phyloP scores from a whole-genome alignment of 2,113 vertebrate genomes.

The Elachura formosa region DNA sequence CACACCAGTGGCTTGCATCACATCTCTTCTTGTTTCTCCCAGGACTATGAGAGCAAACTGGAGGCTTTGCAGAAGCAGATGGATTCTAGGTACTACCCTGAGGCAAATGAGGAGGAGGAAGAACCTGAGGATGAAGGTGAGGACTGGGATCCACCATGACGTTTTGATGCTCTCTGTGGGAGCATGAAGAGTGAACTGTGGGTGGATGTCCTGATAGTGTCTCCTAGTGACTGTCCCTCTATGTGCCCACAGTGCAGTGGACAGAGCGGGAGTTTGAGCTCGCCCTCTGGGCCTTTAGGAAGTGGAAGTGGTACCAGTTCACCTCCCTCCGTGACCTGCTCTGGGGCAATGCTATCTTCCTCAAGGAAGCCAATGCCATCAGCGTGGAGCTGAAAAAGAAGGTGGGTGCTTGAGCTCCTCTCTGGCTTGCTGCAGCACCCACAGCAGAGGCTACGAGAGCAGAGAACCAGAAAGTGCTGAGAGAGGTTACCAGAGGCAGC shows the following conservation, averaged over 20 bases:
- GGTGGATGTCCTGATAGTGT: accelerated
- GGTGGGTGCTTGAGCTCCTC: constrained; percentile 60
- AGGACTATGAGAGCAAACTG: constrained; percentile 97
- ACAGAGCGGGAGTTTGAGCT: constrained; percentile 87
- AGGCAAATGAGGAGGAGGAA: constrained; percentile 88
- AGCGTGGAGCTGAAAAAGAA: constrained; percentile 98
- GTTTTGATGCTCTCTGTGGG: neutral
- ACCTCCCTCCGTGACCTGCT: constrained; percentile 92
- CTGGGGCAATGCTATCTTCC: constrained; percentile 96
- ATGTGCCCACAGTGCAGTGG: constrained; percentile 83
- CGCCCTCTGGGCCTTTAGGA: constrained; percentile 91
- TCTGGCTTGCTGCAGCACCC: neutral
- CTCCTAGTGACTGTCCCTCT: neutral
- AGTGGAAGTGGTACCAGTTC: constrained; percentile 97
- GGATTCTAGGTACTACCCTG: constrained; percentile 87
- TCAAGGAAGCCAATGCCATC: constrained; percentile 98
- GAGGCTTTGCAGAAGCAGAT: constrained; percentile 96
- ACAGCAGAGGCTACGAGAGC: accelerated
- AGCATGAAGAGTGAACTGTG: neutral
- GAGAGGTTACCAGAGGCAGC: accelerated
- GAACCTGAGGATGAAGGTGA: constrained; percentile 93
- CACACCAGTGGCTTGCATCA: neutral
- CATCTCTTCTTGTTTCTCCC: neutral
- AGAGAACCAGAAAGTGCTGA: neutral
- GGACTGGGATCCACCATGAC: neutral